Evolutionary conservation across 53 echinoderm and acorn worm genomes (phyloP).

Genomic region (Astropecten irregularis): DNA sequence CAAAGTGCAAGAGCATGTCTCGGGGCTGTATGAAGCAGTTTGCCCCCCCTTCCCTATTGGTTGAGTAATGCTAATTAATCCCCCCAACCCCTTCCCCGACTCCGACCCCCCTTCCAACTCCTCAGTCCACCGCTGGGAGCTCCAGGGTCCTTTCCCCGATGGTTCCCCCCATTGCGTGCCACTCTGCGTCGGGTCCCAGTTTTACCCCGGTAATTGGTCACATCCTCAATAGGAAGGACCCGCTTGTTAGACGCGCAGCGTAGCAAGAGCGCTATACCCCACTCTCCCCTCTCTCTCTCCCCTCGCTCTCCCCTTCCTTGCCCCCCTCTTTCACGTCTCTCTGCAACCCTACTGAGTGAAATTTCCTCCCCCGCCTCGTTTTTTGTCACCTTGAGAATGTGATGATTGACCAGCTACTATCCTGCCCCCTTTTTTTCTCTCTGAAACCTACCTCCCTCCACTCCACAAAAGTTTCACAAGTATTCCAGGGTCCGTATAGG

Average conservation of each 20-base stretch:
- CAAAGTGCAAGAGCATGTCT: too few relatives aligned
- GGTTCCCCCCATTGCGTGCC: constrained; percentile 26
- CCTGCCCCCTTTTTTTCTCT: too few relatives aligned
- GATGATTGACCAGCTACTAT: constrained; percentile 1
- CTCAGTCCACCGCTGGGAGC: too few relatives aligned
- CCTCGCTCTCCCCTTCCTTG: neutral
- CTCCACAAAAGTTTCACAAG: too few relatives aligned
- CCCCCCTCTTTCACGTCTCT: neutral
- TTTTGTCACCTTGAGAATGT: constrained; percentile 48
- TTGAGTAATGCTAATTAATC: too few relatives aligned
- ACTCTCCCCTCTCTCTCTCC: neutral
- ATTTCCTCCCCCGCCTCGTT: constrained; percentile 22
- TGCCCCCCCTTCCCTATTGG: too few relatives aligned
- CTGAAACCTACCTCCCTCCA: too few relatives aligned
- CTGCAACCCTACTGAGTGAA: constrained; percentile 24
- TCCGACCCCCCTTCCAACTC: too few relatives aligned
- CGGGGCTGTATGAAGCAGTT: too few relatives aligned
- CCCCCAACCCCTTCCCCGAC: too few relatives aligned
- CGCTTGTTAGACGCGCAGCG: constrained; percentile 27
- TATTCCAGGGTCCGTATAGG: too few relatives aligned
- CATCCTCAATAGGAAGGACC: constrained; percentile 34
- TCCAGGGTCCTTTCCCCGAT: too few relatives aligned
- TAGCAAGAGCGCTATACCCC: neutral
- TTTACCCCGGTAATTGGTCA: constrained; percentile 39
- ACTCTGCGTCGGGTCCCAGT: constrained; percentile 38